These are phyloP conservation scores for Oryzias celebensis DNA, from an alignment of 2,113 vertebrate genomes.

Conservation along the genomic window DNA sequence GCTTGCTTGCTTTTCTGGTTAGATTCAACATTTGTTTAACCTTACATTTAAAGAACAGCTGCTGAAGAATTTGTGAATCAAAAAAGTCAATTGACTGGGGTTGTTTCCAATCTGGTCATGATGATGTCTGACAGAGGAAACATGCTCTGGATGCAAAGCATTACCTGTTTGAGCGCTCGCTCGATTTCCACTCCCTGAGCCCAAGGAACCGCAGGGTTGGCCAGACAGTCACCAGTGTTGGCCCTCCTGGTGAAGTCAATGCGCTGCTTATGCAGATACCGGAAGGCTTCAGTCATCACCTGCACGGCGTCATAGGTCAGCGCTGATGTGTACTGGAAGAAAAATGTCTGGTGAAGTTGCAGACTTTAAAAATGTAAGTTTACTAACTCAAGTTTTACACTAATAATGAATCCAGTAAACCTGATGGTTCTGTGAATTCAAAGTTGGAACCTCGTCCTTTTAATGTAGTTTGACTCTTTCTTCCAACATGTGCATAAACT, in stretches of 20 bases:
- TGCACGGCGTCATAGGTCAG: slow-evolving; percentile 97
- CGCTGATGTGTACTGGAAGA: slow-evolving; percentile 90
- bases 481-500: too few relatives aligned
- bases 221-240: slow-evolving; percentile 96
- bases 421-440: too few relatives aligned
- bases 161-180: slow-evolving; percentile 93
- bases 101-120: too few relatives aligned
- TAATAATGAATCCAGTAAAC: too few relatives aligned
- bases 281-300: slow-evolving; percentile 98
- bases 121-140: not conserved
- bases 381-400: not conserved
- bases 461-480: too few relatives aligned
- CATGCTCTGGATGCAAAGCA: too few relatives aligned
- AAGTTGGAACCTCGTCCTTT: too few relatives aligned
- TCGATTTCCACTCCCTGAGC: slow-evolving; percentile 97
- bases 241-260: slow-evolving; percentile 94
- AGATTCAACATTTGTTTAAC: too few relatives aligned
- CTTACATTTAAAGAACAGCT: too few relatives aligned
- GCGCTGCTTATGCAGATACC: slow-evolving; percentile 92
- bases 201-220: slow-evolving; percentile 98
- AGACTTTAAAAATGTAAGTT: not conserved
- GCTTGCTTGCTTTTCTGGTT: too few relatives aligned
- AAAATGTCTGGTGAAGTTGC: not conserved
- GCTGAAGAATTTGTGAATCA: too few relatives aligned
- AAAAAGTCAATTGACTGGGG: too few relatives aligned